Conservation (phyloP, 2,113 vertebrate species). For the Mesitornis unicolor region DNA sequence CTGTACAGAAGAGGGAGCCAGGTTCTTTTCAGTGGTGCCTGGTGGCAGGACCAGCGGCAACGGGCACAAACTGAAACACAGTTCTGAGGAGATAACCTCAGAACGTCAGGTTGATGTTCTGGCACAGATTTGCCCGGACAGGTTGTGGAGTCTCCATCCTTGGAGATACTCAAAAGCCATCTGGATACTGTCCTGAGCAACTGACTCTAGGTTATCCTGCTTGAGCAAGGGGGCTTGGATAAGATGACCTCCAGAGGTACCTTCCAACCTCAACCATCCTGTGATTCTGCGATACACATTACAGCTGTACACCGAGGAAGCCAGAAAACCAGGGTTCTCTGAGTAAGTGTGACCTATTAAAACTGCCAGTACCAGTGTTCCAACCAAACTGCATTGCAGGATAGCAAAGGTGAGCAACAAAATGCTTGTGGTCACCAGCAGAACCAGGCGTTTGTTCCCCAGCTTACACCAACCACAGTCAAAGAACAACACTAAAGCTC, state of each 20-base stretch:
- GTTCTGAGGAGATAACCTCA: neutral
- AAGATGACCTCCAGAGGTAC: neutral
- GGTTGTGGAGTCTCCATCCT: neutral
- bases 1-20: neutral
- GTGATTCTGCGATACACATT: neutral
- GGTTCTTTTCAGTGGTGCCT: neutral
- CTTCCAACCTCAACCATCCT: neutral
- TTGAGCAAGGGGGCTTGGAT: neutral
- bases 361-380: neutral
- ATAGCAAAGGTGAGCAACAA: neutral
- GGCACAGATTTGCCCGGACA: neutral
- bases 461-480: neutral
- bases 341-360: neutral
- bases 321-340: neutral
- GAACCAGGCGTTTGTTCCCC: neutral
- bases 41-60: neutral
- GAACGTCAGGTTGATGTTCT: neutral
- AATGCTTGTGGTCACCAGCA: neutral
- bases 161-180: neutral
- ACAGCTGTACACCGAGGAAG: neutral
- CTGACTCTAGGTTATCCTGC: neutral
- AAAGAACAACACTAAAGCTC: neutral
- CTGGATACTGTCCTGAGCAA: neutral
- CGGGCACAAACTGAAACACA: neutral
- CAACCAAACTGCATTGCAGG: accelerated